These are phyloP conservation scores for Trinorchestia longiramus DNA, from an alignment of 1,140 invertebrate genomes.

Conservation along the genomic window DNA sequence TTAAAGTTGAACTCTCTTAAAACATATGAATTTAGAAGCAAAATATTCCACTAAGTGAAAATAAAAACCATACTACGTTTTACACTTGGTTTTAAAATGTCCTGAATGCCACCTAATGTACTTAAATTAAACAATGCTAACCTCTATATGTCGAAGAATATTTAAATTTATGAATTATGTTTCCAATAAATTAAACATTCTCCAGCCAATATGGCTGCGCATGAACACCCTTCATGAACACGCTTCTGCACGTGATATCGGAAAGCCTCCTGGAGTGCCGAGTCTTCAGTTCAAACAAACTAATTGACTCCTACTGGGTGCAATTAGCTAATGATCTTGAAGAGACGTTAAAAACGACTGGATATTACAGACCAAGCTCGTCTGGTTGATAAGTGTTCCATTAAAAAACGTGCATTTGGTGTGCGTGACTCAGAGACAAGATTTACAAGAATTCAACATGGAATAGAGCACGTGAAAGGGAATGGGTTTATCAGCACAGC, in stretches of 20 bases:
- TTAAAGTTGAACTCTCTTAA: background rate
- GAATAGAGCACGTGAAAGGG: background rate
- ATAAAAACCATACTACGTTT: background rate
- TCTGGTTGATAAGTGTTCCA: slow-evolving; percentile 21
- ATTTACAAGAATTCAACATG: background rate
- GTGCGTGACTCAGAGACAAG: background rate
- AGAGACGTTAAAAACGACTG: slow-evolving; percentile 20
- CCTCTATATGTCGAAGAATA: background rate
- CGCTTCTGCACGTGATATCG: background rate
- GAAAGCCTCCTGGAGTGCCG: background rate
- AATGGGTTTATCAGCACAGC: background rate
- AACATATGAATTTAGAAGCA: background rate
- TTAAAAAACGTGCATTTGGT: background rate
- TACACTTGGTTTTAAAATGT: background rate
- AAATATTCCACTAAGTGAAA: background rate
- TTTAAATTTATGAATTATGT: background rate
- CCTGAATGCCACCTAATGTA: background rate
- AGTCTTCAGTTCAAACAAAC: background rate
- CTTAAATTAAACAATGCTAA: background rate
- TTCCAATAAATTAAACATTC: background rate
- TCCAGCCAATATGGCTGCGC: background rate
- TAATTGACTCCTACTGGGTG: slow-evolving; percentile 40
- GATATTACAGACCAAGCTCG: slow-evolving; percentile 39
- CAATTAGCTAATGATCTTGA: slow-evolving; percentile 54
- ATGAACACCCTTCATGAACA: background rate